Evolutionary conservation across 2,888 invertebrate genomes (phyloP).

Genomic region (Pasiphila rectangulata): DNA sequence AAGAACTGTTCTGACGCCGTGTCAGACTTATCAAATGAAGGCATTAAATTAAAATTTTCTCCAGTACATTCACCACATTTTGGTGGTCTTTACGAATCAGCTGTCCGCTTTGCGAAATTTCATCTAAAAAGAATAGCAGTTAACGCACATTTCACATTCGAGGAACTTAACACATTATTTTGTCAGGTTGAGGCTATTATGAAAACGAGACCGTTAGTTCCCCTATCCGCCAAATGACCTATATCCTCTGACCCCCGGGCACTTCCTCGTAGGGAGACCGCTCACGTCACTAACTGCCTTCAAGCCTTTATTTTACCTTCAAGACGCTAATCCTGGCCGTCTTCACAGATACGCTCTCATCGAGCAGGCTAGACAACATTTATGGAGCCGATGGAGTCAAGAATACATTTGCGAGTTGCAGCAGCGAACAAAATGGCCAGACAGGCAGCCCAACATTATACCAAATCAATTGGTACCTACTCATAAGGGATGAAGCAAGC

Average conservation of each 20-base stretch:
- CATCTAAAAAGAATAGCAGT: too few relatives aligned
- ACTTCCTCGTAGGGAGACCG: too few relatives aligned
- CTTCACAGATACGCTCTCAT: constrained; percentile 22
- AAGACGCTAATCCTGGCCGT: constrained; percentile 1
- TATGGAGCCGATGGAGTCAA: constrained; percentile 31
- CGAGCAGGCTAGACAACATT: constrained; percentile 29
- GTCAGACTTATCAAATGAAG: not conserved
- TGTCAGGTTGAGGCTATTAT: constrained; percentile 7
- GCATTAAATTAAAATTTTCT: constrained; percentile 4
- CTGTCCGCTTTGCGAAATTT: too few relatives aligned
- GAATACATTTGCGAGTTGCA: constrained; percentile 35
- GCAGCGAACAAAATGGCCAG: constrained; percentile 36
- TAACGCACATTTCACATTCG: constrained; percentile 12
- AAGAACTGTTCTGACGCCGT: not conserved
- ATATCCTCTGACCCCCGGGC: constrained; percentile 13
- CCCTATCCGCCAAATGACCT: too few relatives aligned
- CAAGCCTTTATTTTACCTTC: too few relatives aligned
- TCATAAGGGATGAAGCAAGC: constrained; percentile 7
- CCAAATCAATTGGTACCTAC: constrained; percentile 7
- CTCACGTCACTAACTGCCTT: too few relatives aligned
- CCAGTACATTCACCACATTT: not conserved
- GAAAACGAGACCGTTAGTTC: too few relatives aligned
- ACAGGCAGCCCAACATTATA: not conserved
- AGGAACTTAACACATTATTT: constrained; percentile 9
- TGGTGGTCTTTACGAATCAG: not conserved